Base-by-base conservation (phyloP, 2,888 invertebrate genomes). In the Drosophila melanocephala region DNA sequence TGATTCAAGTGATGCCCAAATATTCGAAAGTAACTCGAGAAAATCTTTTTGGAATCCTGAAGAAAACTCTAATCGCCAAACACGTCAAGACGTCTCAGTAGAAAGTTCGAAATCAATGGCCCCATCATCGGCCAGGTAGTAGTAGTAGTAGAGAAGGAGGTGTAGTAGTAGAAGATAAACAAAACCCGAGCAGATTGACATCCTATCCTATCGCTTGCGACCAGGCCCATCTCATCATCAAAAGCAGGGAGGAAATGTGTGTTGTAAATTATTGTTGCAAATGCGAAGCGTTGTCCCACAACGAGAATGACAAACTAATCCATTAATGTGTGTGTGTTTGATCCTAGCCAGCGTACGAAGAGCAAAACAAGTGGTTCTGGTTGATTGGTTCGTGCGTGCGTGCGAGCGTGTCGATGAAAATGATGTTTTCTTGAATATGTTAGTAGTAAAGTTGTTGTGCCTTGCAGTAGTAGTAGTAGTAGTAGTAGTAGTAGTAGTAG, bases 361-460 rank as follows among this genome's bases (percentile, higher is more conserved):
- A 66, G 64, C 76, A 62, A 55, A 69, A 72, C 68, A 69, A 73
- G 73, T 76, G 59, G 67, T 80, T 63, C 47, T 26, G 28, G 51
- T 57, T 42, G 39, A 30, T 57, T 42, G 57, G 57, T 56, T 39
- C 30, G 55, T 65, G 53, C 64, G 71, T 69, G 77, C 77, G 65
- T 72, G 68, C 72, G 68, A 67, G 70, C 72, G 71, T 81, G 83
- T 81, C 77, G 81, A 79, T 81, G 81, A 76, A 50, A 65, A 68
- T 77, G 70, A 82, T 82, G 77, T 66, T 35, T 59, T n/a, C 35
- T 59, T 68, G n/a, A 57, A 68, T 47, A 47, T 77, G 63, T 77
- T 61, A 70, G 56, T 77, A 68, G 65, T 62, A 65, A 35, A 72
- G 65, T 63, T 59, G 65, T 60, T 52, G 65, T 60, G 57, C 56